Evolutionary conservation across 1,140 invertebrate species (phyloP), one percentile per base, ranked within the genome.

Genomic region (Formica exsecta): DNA sequence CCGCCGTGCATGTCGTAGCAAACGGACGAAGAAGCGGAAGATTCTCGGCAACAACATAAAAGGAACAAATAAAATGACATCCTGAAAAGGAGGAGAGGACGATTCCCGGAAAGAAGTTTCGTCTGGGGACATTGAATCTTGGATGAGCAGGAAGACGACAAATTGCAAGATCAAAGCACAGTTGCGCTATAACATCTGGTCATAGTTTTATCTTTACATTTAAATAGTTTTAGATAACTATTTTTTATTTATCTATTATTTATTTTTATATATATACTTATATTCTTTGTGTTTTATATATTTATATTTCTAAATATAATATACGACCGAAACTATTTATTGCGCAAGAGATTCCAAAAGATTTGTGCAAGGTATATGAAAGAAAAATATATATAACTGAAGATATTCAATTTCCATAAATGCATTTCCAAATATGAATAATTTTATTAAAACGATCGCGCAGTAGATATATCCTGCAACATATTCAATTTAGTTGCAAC

Each of bases 161-260:
- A 90, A 90, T 90, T 90, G 89, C 70, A 81, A 71, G 75, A 90
- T 90, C 89, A 90, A 90, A 90, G 89, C 25, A 77, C n/a, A 32
- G 32, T 3, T 32, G 51, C 51, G 36, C 71, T 81, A 61, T 59
- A 66, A 44, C 32, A 16, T 59, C 41, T 32, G 16, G 48, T 80
- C 25, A 51, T 76, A 57, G 22, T 65, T 77, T 36, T 11, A 25
- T 65, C 22, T 77, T 11, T 38, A 85, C 2, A 77, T 64, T 25
- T 62, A 84, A 64, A 11, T 54, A 41, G 38, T 44, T 38, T 76
- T 41, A 25, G 41, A 16, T 16, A 51, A 51, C 13, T 51, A 51
- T 19, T 16, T 51, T 51, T 11, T n/a, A 38, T 29, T 29, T 29
- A 29, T 1, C 25, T 29, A 29, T 29, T 5, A 16, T 36, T 11